Evolutionary conservation across 2,797 vertebrate species (phyloP), one percentile per base, ranked within the genome.

Genomic region (Leptoclinus maculatus): DNA sequence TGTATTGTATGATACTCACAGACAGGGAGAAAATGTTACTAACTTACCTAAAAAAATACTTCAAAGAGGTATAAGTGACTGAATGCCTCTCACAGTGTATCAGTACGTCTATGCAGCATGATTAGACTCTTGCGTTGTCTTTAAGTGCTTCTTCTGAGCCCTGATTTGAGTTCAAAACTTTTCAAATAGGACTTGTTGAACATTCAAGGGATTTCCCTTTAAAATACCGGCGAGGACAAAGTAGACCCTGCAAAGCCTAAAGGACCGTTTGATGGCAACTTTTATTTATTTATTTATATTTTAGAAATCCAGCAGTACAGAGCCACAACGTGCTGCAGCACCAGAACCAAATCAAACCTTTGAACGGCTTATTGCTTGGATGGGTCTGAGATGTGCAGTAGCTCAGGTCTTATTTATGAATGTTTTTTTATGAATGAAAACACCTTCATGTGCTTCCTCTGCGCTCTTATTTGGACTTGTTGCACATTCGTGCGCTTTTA

Each of bases 401-500:
- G 17, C 13, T 75, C 19, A 9, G 21, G 3, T 56, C 16, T 13
- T 54, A 62, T 63, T 75, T 21, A 41, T 19, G 45, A 19, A 2
- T 59, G n/a, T 72, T 3, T 62, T 45, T 65, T 64, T 41, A 51
- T 45, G 23, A 54, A 72, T 66, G 10, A 53, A 69, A 58, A 65
- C 27, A 32, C 47, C 5, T 57, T 74, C 7, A 65, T 59, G 19
- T 54, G 49, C 54, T 12, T 17, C 47, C 2, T 53, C 17, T 41
- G 16, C 2, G 2, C 45, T 72, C 14, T 38, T 57, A 23, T 49
- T n/a, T 49, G 45, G 43, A 45, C 63, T 75, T 66, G 14, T 83
- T 74, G 59, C 67, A 83, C 38, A 74, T 57, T 69, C 7, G 49
- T 54, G 32, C 45, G 43, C 64, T 82, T 80, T 87, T 56, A 69